Evolutionary conservation across 2,888 invertebrate genomes (phyloP).

Genomic region (Liodrosophila aerea): DNA sequence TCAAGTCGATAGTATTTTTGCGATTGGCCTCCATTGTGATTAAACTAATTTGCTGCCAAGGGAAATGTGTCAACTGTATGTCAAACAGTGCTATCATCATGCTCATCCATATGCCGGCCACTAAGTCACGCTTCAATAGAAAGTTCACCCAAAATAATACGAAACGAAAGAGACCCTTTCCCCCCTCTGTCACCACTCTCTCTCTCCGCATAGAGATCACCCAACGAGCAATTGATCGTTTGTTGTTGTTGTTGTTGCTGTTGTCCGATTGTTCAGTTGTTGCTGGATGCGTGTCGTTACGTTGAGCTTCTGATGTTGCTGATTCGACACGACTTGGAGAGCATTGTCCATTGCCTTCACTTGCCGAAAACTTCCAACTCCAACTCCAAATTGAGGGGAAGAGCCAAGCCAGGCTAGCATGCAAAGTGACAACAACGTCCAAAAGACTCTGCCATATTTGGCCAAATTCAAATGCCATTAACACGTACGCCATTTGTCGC

Average conservation of each 20-base stretch:
- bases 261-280: constrained; percentile 11
- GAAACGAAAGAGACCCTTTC: constrained; percentile 17
- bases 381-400: constrained; percentile 37
- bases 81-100: constrained; percentile 2
- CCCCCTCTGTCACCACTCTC: too few species aligned
- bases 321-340: constrained; percentile 66
- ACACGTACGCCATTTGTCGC: constrained; percentile 79
- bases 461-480: constrained; percentile 82
- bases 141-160: constrained; percentile 48
- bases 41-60: constrained; percentile 59
- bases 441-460: constrained; percentile 77
- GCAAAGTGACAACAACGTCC: constrained; percentile 71
- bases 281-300: constrained; percentile 55
- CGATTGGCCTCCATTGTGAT: too few species aligned
- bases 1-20: constrained; percentile 32
- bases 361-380: constrained; percentile 42
- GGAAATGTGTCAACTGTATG: constrained; percentile 62
- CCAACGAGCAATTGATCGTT: constrained; percentile 44
- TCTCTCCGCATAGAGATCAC: too few species aligned
- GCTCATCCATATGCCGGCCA: constrained; percentile 59
- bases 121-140: constrained; percentile 73
- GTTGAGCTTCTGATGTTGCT: constrained; percentile 50
- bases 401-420: too few species aligned
- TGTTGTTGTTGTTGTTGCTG: constrained; percentile 11
- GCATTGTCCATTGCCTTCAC: constrained; percentile 62